Conservation (phyloP, 2,113 vertebrate genomes). For the Entosphenus tridentatus region DNA sequence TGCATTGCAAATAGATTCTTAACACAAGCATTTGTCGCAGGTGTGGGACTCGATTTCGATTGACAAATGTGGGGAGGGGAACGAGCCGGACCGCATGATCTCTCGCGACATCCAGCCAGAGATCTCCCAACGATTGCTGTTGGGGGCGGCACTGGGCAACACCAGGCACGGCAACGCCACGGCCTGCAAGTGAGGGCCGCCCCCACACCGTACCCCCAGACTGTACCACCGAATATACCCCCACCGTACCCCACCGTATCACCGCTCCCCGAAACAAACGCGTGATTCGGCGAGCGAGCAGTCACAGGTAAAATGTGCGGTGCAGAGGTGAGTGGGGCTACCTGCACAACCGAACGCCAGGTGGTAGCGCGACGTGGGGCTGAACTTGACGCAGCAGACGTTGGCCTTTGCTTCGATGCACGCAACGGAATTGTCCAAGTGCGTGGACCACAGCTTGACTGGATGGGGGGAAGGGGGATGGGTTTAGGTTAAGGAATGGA, state of each 20-base stretch:
- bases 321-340: constrained; percentile 20
- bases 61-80: neutral
- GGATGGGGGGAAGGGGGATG: constrained; percentile 10
- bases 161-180: too few species aligned
- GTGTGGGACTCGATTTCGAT: neutral
- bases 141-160: neutral
- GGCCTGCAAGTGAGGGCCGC: too few species aligned
- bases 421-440: constrained; percentile 90
- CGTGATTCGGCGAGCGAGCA: too few species aligned
- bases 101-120: neutral
- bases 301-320: too few species aligned
- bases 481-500: too few species aligned
- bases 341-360: constrained; percentile 96
- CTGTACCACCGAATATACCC: too few species aligned
- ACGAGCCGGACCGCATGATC: neutral
- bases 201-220: too few species aligned
- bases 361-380: constrained; percentile 81
- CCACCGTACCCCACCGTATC: too few species aligned
- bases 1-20: too few species aligned
- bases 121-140: neutral
- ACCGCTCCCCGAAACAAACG: too few species aligned
- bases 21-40: too few species aligned
- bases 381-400: constrained; percentile 97
- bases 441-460: constrained; percentile 98
- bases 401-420: constrained; percentile 97